phyloP scores from a whole-genome alignment of 2,888 invertebrate species.

The Conus canariensis region DNA sequence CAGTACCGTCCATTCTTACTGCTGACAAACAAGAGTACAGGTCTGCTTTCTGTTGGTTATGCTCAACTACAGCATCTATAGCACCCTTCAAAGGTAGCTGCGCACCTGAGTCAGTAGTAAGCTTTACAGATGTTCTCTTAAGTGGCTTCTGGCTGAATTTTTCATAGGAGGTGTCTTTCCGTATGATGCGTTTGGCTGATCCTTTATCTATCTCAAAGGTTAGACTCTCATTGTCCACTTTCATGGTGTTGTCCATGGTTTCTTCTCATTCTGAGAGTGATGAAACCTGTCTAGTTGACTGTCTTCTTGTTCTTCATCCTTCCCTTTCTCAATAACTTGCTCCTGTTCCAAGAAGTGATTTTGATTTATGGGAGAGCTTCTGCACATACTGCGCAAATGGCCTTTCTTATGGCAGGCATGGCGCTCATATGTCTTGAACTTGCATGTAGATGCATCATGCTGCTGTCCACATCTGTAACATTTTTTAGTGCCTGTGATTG shows the following conservation, averaged over 20 bases:
- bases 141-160: neutral
- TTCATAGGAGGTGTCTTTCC: neutral
- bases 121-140: too few species aligned
- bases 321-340: neutral
- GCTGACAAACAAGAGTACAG: neutral
- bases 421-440: neutral
- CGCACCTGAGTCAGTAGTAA: too few species aligned
- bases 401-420: too few species aligned
- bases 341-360: neutral
- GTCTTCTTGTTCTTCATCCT: neutral
- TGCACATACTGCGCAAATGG: too few species aligned
- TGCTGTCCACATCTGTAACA: neutral
- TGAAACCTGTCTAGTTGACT: neutral
- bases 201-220: neutral
- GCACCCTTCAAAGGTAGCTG: too few species aligned
- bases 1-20: slow-evolving; percentile 1
- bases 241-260: neutral
- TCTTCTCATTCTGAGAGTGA: neutral
- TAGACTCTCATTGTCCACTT: neutral
- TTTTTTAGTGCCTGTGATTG: neutral
- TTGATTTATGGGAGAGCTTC: too few species aligned
- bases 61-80: neutral
- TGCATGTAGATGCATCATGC: neutral
- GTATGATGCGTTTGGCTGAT: neutral
- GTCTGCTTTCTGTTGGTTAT: neutral